phyloP scores from a whole-genome alignment of 2,888 invertebrate species.

The Leucoptera coffeella region DNA sequence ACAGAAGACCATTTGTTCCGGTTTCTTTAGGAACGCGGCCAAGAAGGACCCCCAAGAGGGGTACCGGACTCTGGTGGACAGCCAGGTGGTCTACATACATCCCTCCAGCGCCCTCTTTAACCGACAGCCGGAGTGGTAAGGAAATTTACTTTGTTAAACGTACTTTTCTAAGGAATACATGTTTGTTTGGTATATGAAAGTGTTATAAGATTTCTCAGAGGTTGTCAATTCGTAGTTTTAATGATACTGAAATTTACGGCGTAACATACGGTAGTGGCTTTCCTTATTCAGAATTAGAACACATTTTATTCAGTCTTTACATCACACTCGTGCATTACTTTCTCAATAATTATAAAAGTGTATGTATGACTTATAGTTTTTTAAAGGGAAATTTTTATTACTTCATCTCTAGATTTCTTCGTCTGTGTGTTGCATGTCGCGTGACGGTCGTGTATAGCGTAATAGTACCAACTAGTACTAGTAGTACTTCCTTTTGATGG shows the following conservation, averaged over 20 bases:
- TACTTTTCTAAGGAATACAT: background rate
- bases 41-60: constrained; percentile 99
- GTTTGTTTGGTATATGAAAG: background rate
- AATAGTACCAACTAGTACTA: too few species aligned
- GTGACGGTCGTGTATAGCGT: background rate
- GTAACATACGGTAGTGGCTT: background rate
- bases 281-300: too few species aligned
- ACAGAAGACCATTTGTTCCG: constrained; percentile 97
- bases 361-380: too few species aligned
- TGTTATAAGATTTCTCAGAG: background rate
- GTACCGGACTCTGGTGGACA: constrained; percentile 94
- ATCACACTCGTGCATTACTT: too few species aligned
- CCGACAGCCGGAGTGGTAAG: constrained; percentile 94
- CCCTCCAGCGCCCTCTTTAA: constrained; percentile 97
- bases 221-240: too few species aligned
- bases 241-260: too few species aligned
- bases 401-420: too few species aligned
- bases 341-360: too few species aligned
- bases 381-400: too few species aligned
- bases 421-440: background rate
- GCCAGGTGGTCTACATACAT: constrained; percentile 98
- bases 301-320: too few species aligned
- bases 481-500: too few species aligned
- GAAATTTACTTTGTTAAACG: constrained; percentile 6
- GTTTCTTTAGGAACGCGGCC: constrained; percentile 97